Evolutionary conservation across 2,888 invertebrate species (phyloP), one percentile per base, ranked within the genome.

Genomic region (Actias luna): DNA sequence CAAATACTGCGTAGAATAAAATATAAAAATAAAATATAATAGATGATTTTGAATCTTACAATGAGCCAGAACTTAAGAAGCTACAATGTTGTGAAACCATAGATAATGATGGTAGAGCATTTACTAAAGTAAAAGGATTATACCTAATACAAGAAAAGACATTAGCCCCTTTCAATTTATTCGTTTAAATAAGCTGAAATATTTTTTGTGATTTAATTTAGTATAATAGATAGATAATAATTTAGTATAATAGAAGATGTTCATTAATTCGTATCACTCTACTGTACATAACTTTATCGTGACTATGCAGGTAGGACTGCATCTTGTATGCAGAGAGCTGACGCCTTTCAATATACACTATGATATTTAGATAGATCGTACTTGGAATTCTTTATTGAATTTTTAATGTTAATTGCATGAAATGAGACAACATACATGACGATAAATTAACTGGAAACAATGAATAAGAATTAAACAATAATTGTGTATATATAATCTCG

Each of bases 301-400:
- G 57, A n/a, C 57, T 7, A 39, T 18, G 55, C 31, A 57, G 61
- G 57, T 61, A 61, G 39, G 12, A 27, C 61, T 61, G 57, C 61
- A 61, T 61, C 55, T 57, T 61, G 39, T 55, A 55, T 57, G 61
- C 61, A 27, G n/a, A 31, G 61, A 16, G 61, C 29, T 39, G 64
- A 61, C 63, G 66, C 67, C 63, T 69, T 65, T 64, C 61, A 50
- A 65, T 68, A 65, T 65, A 64, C 27, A 59, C 65, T 57, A 57
- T 57, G 55, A 55, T 72, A 68, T 72, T 68, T 69, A 67, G 67
- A 67, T 67, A 69, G 66, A 63, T 60, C 63, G 63, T 63, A 50
- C 63, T 66, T 64, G 61, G 57, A 52, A 31, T 22, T 10, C 36
- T 50, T 10, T 22, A 50, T 22, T 52, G 29, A 29, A 22, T 33